Evolutionary conservation across 2,888 invertebrate species (phyloP).

Genomic region (Synanthedon vespiformis): DNA sequence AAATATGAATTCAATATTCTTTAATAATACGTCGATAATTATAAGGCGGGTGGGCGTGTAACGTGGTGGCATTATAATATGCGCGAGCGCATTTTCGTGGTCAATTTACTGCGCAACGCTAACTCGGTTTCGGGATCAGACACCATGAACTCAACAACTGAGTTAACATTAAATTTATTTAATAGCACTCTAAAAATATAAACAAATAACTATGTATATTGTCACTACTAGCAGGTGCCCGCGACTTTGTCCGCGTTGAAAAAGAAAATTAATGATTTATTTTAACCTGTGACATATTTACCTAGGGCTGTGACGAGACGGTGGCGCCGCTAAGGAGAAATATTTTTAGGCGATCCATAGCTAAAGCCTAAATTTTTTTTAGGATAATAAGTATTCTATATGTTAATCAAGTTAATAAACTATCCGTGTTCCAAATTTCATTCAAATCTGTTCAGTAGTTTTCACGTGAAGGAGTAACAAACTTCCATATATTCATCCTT

Average conservation of each 20-base stretch:
- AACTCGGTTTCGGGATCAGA: slow-evolving; percentile 4
- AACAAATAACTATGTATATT: too few relatives aligned
- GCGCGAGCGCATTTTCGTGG: slow-evolving; percentile 4
- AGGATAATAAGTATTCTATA: neutral
- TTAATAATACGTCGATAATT: slow-evolving; percentile 1
- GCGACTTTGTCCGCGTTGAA: slow-evolving; percentile 10
- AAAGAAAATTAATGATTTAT: too few relatives aligned
- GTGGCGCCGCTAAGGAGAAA: too few relatives aligned
- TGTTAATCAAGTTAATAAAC: too few relatives aligned
- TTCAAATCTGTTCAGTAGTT: neutral
- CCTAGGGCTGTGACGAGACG: too few relatives aligned
- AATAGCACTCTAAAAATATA: too few relatives aligned
- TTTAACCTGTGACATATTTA: neutral
- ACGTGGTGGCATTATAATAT: neutral
- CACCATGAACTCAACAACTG: slow-evolving; percentile 4
- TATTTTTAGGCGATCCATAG: too few relatives aligned
- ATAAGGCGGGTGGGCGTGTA: slow-evolving; percentile 1
- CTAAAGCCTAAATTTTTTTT: too few relatives aligned
- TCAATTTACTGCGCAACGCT: slow-evolving; percentile 4
- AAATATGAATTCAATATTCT: neutral
- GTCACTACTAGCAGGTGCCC: neutral
- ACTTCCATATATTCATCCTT: neutral
- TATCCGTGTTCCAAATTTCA: neutral
- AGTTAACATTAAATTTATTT: too few relatives aligned
- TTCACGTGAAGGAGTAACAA: neutral